Evolutionary conservation across 2,797 vertebrate genomes (phyloP).

Genomic region (Rhinogobio ventralis): DNA sequence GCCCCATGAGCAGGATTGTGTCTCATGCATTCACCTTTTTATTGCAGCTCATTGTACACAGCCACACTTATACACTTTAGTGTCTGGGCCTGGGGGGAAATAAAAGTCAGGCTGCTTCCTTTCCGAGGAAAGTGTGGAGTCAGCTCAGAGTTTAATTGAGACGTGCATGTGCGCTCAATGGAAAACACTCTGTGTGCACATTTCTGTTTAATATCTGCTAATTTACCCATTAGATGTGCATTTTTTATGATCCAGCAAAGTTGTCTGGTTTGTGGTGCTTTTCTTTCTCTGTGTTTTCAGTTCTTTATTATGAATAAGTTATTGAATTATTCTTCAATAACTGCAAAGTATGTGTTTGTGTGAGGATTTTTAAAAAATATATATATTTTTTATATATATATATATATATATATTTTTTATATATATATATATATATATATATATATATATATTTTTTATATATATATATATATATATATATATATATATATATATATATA

Average conservation of each 20-base stretch:
- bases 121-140: constrained; percentile 37
- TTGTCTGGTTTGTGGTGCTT: constrained; percentile 34
- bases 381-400: too few species aligned
- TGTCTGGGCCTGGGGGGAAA: constrained; percentile 41
- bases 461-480: too few species aligned
- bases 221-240: constrained; percentile 34
- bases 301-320: not conserved
- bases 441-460: too few species aligned
- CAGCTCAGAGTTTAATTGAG: constrained; percentile 43
- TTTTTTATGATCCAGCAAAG: constrained; percentile 10
- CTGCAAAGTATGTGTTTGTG: not conserved
- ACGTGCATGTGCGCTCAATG: not conserved
- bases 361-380: too few species aligned
- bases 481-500: too few species aligned
- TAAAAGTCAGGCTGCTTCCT: constrained; percentile 17
- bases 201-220: constrained; percentile 31
- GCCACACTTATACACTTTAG: constrained; percentile 9
- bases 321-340: not conserved
- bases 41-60: constrained; percentile 3
- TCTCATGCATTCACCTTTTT: constrained; percentile 13
- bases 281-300: not conserved
- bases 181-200: constrained; percentile 14
- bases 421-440: too few species aligned
- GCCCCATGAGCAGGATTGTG: not conserved
- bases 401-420: too few species aligned